Conservation (phyloP, 2,113 vertebrate species). For the Gambusia affinis region DNA sequence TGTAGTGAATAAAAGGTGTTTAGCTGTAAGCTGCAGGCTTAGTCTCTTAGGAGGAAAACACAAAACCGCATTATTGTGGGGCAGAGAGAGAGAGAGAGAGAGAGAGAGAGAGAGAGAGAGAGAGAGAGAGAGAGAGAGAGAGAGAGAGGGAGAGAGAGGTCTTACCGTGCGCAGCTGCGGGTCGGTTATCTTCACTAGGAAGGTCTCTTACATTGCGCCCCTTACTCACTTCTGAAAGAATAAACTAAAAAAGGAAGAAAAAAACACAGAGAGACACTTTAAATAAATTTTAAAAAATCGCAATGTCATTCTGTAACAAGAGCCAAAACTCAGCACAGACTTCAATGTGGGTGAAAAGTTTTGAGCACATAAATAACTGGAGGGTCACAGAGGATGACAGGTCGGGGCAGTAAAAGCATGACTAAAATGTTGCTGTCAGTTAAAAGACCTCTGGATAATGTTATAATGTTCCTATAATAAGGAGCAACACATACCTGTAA, state of each 20-base stretch:
- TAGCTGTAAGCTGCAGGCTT: constrained; percentile 43
- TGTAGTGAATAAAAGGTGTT: constrained; percentile 42
- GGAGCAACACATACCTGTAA: constrained; percentile 47
- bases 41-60: constrained; percentile 21
- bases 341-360: constrained; percentile 7
- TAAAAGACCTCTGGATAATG: background rate
- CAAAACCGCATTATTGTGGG: constrained; percentile 26
- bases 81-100: background rate
- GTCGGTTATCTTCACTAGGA: constrained; percentile 42
- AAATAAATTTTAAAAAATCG: background rate
- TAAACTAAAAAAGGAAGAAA: background rate
- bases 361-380: background rate
- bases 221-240: constrained; percentile 22
- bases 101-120: constrained; percentile 7
- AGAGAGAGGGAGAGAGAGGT: constrained; percentile 21
- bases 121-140: background rate
- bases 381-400: background rate
- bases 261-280: background rate
- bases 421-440: no score
- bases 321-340: background rate
- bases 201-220: constrained; percentile 65
- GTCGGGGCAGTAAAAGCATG: no score
- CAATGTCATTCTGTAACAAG: background rate
- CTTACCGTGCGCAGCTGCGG: constrained; percentile 54
- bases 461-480: background rate